These are phyloP conservation scores for Rousettus leschenaultii DNA, from an alignment of 2,113 vertebrate species.

Conservation along the genomic window DNA sequence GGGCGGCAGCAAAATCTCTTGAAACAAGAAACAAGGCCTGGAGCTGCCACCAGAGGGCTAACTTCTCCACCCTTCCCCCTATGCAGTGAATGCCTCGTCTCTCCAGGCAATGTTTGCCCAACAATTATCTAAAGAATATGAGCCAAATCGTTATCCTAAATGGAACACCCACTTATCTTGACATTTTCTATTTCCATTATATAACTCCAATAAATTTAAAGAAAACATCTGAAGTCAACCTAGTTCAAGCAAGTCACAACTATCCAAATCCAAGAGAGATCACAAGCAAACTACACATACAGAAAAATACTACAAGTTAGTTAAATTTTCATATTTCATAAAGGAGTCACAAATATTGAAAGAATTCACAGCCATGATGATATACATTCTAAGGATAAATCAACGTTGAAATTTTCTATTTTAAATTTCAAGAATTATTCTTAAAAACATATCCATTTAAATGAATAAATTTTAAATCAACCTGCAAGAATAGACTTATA, in stretches of 20 bases:
- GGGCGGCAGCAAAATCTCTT: background rate
- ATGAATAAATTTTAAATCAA: background rate
- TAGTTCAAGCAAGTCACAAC: background rate
- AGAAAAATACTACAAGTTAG: background rate
- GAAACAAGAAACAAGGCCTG: background rate
- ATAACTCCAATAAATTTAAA: background rate
- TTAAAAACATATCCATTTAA: background rate
- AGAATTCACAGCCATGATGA: background rate
- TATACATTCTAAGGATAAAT: background rate
- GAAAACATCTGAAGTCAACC: background rate
- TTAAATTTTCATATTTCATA: background rate
- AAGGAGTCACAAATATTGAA: background rate
- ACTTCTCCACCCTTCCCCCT: background rate
- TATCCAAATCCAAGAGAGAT: background rate
- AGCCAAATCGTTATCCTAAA: background rate
- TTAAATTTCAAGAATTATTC: background rate
- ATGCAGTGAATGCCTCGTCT: fast-evolving
- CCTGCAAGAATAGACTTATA: background rate
- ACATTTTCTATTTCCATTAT: background rate
- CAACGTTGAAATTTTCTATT: background rate
- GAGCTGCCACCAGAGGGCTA: background rate
- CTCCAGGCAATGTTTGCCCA: background rate
- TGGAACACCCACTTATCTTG: background rate
- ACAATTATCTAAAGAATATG: background rate
- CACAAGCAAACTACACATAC: background rate